Evolutionary conservation across 2,113 vertebrate genomes (phyloP).

Genomic region (Turdus rufiventris): DNA sequence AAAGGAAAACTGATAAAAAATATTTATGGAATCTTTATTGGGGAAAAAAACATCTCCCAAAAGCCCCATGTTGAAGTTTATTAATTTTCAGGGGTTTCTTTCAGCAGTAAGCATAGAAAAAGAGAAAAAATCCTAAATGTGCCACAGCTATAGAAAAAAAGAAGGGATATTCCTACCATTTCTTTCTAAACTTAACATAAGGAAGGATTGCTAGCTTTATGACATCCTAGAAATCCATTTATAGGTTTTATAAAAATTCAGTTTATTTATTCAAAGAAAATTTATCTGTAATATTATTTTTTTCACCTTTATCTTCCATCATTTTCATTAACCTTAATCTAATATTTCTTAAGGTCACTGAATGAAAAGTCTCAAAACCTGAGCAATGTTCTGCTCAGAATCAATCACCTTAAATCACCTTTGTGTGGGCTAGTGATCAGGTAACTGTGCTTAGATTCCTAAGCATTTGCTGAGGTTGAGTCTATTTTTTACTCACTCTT

Average conservation of each 20-base stretch:
- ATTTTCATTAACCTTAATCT: background rate
- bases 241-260: background rate
- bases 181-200: background rate
- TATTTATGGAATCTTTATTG: background rate
- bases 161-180: background rate
- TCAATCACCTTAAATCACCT: background rate
- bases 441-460: background rate
- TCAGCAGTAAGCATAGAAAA: background rate
- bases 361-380: background rate
- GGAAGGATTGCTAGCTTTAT: background rate
- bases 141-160: background rate
- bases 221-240: background rate
- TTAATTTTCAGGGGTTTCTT: background rate
- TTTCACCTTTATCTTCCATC: background rate
- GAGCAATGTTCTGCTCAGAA: background rate
- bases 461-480: background rate
- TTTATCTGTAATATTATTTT: background rate
- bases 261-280: background rate
- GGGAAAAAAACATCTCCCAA: background rate
- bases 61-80: accelerated
- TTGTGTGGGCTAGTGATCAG: background rate
- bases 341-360: background rate
- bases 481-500: background rate
- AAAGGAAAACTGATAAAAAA: background rate
- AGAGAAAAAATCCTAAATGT: background rate